Evolutionary conservation across 2,797 vertebrate species (phyloP), one percentile per base, ranked within the genome.

Genomic region (Sparus aurata): DNA sequence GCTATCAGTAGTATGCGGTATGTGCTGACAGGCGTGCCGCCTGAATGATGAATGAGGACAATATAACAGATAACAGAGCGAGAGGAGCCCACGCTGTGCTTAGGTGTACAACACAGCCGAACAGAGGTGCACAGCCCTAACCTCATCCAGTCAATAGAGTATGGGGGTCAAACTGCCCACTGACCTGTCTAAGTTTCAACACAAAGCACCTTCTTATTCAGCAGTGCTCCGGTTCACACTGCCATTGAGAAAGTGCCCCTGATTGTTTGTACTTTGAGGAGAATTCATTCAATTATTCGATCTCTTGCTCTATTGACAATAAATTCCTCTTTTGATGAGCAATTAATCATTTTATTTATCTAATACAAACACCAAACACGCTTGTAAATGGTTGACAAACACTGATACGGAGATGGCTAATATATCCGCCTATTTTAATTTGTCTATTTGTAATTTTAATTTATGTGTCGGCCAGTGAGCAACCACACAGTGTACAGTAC

Each of bases 11-110:
- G 75, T 60, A 69, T 4, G 68, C 65, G 87, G 85, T 90, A 91
- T 90, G 83, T 93, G 92, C 90, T 93, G 91, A 92, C 91, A 86
- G 71, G 76, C 79, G 77, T 53, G 79, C 62, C 89, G 84, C 61
- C 79, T 68, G 80, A 59, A 79, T 70, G 72, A 46, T 80, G 73
- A 91, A 91, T 72, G 87, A 90, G 82, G 81, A 93, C 89, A 93
- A 94, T 92, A 90, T 89, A 93, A 84, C 59, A 77, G 89, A 92
- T 84, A 93, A 89, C 74, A 84, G 73, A 82, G 64, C 77, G 77
- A 75, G 66, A 59, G 75, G 34, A 77, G 76, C 61, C 75, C 55
- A 55, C 47, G 20, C 73, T 75, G 69, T 72, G 82, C 75, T 65
- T 38, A 70, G 50, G 54, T 50, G 78, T 68, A 69, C 73, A 67